Evolutionary conservation across 2,113 vertebrate species (phyloP).

Genomic region (Callopanchax toddi): DNA sequence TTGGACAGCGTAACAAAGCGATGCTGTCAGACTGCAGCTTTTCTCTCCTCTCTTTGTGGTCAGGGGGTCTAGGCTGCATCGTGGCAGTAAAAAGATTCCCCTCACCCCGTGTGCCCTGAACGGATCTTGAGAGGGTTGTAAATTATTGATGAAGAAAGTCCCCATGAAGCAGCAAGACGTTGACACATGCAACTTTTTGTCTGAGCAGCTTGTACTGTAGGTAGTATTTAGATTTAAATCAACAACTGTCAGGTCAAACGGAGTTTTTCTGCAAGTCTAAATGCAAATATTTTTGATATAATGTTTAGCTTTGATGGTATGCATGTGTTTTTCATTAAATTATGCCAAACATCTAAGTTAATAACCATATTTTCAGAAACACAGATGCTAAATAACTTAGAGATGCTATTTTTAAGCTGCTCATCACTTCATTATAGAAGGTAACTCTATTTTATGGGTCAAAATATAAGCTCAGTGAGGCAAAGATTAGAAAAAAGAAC

Average conservation of each 20-base stretch:
- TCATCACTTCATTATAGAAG: too few relatives aligned
- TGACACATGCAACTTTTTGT: slow-evolving; percentile 2
- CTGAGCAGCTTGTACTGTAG: neutral
- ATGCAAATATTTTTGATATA: too few relatives aligned
- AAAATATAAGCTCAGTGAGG: too few relatives aligned
- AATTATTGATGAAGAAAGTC: slow-evolving; percentile 36
- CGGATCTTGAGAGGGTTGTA: slow-evolving; percentile 30
- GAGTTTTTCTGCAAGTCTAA: too few relatives aligned
- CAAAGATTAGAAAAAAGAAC: too few relatives aligned
- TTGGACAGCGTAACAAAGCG: slow-evolving; percentile 8
- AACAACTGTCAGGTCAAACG: neutral
- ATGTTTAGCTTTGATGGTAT: too few relatives aligned
- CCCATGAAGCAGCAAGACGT: slow-evolving; percentile 17
- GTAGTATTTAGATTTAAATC: neutral
- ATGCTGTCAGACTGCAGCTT: neutral
- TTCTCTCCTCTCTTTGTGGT: neutral
- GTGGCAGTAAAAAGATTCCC: slow-evolving; percentile 7
- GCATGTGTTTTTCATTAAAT: too few relatives aligned
- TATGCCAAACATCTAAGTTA: too few relatives aligned
- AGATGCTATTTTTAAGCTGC: too few relatives aligned
- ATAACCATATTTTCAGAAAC: too few relatives aligned
- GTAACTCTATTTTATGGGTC: too few relatives aligned
- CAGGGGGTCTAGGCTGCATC: slow-evolving; percentile 17
- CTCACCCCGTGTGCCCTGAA: slow-evolving; percentile 20
- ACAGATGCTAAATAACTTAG: too few relatives aligned